A percentile compares a stretch with the other conserved stretches of the same genome.
phyloP scores from a whole-genome alignment of 2,113 vertebrate species.

The Elgaria multicarinata region DNA sequence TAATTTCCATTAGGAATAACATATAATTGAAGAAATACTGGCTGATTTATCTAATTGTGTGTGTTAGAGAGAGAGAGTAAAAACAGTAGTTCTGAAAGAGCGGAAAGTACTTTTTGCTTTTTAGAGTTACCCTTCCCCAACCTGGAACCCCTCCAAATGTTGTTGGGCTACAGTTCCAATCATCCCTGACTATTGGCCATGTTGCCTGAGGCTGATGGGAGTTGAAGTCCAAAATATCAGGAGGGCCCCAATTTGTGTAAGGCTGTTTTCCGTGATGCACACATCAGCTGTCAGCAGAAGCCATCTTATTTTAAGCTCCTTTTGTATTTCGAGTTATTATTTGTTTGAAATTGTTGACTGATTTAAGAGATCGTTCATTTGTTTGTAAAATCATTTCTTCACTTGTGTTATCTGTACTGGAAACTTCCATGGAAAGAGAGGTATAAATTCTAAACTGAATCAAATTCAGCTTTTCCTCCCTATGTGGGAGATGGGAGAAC shows the following conservation, averaged over 20 bases:
- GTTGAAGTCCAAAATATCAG: neutral
- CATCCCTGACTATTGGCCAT: neutral
- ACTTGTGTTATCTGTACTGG: neutral
- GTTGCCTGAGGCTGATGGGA: neutral
- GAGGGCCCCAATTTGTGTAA: neutral
- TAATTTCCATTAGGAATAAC: neutral
- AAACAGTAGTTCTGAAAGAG: neutral
- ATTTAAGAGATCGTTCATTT: neutral
- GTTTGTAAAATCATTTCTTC: neutral
- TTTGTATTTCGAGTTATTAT: neutral
- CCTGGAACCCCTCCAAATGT: neutral
- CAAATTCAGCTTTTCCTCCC: neutral
- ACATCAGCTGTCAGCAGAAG: too few relatives aligned
- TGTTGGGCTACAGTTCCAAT: neutral
- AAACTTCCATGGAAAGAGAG: neutral
- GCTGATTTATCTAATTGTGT: neutral
- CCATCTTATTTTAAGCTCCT: neutral
- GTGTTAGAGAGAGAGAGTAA: neutral
- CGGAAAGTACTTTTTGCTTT: neutral
- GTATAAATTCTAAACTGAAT: neutral
- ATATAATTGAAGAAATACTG: neutral
- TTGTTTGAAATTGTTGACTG: neutral
- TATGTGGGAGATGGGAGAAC: neutral
- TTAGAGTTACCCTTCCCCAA: neutral
- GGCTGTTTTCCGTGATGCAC: neutral